phyloP scores from a whole-genome alignment of 23 tunicate species.

The Corella eumyota region DNA sequence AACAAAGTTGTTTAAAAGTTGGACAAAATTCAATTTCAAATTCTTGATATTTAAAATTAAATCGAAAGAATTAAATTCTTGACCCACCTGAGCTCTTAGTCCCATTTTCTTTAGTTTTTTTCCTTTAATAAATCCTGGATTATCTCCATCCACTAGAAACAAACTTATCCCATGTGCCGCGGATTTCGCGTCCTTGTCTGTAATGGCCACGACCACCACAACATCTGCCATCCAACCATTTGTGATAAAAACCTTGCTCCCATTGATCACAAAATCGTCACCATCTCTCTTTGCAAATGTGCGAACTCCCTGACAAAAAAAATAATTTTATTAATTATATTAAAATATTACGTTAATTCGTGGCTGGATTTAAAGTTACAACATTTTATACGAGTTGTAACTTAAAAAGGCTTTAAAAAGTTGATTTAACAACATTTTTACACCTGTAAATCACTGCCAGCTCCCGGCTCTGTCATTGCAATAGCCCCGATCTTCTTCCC shows the following conservation, averaged over 20 bases:
- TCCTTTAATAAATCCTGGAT: constrained; percentile 89
- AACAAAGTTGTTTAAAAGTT: too few relatives aligned
- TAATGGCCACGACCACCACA: constrained; percentile 81
- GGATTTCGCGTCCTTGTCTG: constrained; percentile 83
- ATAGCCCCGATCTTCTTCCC: constrained; percentile 86
- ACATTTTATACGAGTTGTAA: neutral
- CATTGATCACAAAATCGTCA: constrained; percentile 89
- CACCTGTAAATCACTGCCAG: constrained; percentile 96
- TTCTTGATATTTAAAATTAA: neutral
- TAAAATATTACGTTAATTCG: neutral
- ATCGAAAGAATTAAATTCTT: neutral
- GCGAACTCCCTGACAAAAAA: constrained; percentile 52
- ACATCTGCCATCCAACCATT: constrained; percentile 93
- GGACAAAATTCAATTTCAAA: too few relatives aligned
- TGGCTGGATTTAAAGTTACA: neutral
- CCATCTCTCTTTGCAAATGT: constrained; percentile 86
- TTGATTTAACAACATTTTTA: neutral
- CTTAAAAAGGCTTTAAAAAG: neutral
- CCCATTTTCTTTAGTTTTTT: constrained; percentile 87
- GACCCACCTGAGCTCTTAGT: constrained; percentile 55
- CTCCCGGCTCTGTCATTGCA: constrained; percentile 87
- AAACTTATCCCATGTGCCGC: constrained; percentile 90
- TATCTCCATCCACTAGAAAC: constrained; percentile 72
- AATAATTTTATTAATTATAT: neutral
- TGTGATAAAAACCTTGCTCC: constrained; percentile 89